Conservation (phyloP, 37 sponge, comb jelly and placozoan species). For the Petrosia ficiformis region DNA sequence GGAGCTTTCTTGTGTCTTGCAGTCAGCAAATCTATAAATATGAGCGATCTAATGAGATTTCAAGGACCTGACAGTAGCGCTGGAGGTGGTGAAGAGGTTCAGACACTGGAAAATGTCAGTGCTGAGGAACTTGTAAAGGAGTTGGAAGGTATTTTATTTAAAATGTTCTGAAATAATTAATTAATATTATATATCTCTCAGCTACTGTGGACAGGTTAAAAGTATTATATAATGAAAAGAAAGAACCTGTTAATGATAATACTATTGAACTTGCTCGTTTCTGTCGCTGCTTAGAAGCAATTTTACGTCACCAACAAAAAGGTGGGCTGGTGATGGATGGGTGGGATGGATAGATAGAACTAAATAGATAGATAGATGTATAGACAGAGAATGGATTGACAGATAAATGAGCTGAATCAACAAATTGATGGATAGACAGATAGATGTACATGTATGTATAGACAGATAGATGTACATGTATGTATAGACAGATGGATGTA, state of each 20-base stretch:
- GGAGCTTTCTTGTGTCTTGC: too few relatives aligned
- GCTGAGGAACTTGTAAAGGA: slow-evolving; percentile 2
- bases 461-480: too few relatives aligned
- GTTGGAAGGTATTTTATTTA: neutral
- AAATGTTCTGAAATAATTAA: neutral
- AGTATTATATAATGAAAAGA: slow-evolving; percentile 29
- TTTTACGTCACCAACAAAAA: slow-evolving; percentile 71
- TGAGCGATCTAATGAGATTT: neutral
- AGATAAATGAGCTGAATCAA: too few relatives aligned
- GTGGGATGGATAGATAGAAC: too few relatives aligned
- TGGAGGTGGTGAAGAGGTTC: neutral
- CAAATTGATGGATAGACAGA: too few relatives aligned
- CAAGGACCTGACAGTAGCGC: neutral
- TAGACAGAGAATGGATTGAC: neutral
- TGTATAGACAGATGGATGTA: too few relatives aligned
- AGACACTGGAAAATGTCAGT: neutral
- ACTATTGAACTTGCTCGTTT: slow-evolving; percentile 43
- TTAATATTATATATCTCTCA: neutral
- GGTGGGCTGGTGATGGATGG: slow-evolving; percentile 26
- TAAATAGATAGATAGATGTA: too few relatives aligned
- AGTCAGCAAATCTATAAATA: neutral
- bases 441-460: too few relatives aligned
- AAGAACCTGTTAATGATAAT: slow-evolving; percentile 41
- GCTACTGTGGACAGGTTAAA: slow-evolving; percentile 58
- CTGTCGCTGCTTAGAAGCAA: slow-evolving; percentile 52